These are phyloP conservation scores for Drosophila buzzatii DNA, from an alignment of 2,888 invertebrate species.

Conservation along the genomic window DNA sequence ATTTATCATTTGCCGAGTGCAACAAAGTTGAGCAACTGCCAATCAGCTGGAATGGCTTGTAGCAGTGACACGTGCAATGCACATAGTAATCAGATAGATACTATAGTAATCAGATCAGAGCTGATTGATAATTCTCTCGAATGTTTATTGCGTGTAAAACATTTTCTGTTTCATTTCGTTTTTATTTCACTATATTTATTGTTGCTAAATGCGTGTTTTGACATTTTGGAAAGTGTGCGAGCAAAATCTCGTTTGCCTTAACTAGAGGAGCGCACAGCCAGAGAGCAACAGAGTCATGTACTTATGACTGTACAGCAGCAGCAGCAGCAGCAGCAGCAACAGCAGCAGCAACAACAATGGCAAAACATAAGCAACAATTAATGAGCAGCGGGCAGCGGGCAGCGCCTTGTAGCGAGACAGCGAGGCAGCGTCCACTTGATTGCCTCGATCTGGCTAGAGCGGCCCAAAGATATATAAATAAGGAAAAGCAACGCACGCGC, in stretches of 20 bases:
- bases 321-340: conserved; percentile 26
- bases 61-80: not conserved
- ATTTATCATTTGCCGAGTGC: conserved; percentile 33
- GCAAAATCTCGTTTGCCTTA: conserved; percentile 74
- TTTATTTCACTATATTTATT: conserved; percentile 10
- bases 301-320: conserved; percentile 55
- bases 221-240: conserved; percentile 76
- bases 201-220: conserved; percentile 59
- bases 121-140: conserved; percentile 6
- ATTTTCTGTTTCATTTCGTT: not conserved
- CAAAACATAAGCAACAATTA: conserved; percentile 42
- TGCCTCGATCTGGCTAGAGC: conserved; percentile 83
- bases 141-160: not conserved
- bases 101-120: conserved; percentile 4
- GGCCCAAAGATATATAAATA: conserved; percentile 84
- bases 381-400: conserved; percentile 36
- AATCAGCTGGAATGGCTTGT: conserved; percentile 7
- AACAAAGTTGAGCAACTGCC: conserved; percentile 25
- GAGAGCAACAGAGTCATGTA: conserved; percentile 55
- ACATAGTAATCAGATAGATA: not conserved
- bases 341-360: conserved; percentile 26
- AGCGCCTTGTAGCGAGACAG: conserved; percentile 37
- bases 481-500: conserved; percentile 83
- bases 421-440: conserved; percentile 76
- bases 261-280: conserved; percentile 49